Evolutionary conservation across 2,797 vertebrate species (phyloP).

Genomic region (Pagetopsis macropterus): DNA sequence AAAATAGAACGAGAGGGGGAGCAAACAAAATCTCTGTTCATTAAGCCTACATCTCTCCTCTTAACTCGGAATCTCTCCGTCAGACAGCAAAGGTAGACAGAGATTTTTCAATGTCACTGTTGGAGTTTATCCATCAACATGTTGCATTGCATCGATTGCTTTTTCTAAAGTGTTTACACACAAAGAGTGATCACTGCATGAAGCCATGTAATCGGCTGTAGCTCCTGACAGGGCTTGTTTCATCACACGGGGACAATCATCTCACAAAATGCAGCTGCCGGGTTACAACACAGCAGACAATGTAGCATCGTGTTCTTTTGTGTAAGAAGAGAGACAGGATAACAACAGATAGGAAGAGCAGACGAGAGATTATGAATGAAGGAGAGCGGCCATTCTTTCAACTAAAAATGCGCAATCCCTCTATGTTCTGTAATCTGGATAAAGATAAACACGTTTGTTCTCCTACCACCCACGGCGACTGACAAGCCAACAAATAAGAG

Average conservation of each 20-base stretch:
- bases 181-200: slow-evolving; percentile 59
- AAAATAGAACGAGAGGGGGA: neutral
- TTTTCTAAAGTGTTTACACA: slow-evolving; percentile 55
- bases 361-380: slow-evolving; percentile 29
- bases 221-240: slow-evolving; percentile 66
- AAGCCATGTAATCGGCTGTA: slow-evolving; percentile 60
- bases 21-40: neutral
- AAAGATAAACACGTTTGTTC: slow-evolving; percentile 23
- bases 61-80: slow-evolving; percentile 11
- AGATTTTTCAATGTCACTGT: slow-evolving; percentile 35
- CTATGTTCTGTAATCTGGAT: slow-evolving; percentile 28
- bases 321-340: slow-evolving; percentile 3
- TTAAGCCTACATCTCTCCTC: slow-evolving; percentile 22
- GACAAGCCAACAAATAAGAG: slow-evolving; percentile 28
- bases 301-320: slow-evolving; percentile 44
- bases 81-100: slow-evolving; percentile 33
- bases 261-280: slow-evolving; percentile 49
- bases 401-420: slow-evolving; percentile 8
- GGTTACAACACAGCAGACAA: slow-evolving; percentile 62
- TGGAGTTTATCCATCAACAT: slow-evolving; percentile 65
- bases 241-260: slow-evolving; percentile 69
- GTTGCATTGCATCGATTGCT: slow-evolving; percentile 51
- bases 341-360: slow-evolving; percentile 12
- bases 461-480: neutral
- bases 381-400: slow-evolving; percentile 28